Conservation (phyloP, 2,888 invertebrate species). For the Spisula solida region DNA sequence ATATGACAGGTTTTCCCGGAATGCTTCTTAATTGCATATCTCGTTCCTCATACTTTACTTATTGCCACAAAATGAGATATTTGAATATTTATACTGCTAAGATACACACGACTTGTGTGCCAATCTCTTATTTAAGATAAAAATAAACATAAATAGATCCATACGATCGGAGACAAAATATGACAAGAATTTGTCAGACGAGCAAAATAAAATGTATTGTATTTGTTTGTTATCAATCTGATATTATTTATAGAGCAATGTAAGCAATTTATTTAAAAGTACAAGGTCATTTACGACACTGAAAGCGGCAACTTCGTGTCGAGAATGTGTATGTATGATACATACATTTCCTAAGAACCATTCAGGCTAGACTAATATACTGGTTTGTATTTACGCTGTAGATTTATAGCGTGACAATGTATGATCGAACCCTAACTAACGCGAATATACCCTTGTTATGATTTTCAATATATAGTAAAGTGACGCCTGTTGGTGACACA, state of each 20-base stretch:
- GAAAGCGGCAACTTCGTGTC: not conserved
- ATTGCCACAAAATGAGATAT: not conserved
- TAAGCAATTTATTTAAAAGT: not conserved
- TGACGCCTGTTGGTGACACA: not conserved
- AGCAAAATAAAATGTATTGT: not conserved
- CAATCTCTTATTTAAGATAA: not conserved
- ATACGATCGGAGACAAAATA: not conserved
- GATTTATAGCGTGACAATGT: not conserved
- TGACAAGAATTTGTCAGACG: constrained; percentile 8
- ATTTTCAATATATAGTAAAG: not conserved
- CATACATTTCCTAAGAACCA: not conserved
- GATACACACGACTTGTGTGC: not conserved
- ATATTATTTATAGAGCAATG: not conserved
- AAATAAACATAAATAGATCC: not conserved
- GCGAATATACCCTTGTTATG: not conserved
- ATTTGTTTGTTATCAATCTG: not conserved
- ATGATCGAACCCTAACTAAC: not conserved
- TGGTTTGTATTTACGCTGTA: not conserved
- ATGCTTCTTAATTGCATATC: no score
- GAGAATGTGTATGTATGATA: constrained; percentile 2
- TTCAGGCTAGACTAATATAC: constrained; percentile 10
- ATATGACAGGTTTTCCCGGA: no score
- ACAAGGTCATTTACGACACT: not conserved
- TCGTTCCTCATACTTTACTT: no score
- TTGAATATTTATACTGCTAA: not conserved